These are phyloP conservation scores for Medauroidea extradentata DNA, from an alignment of 1,140 invertebrate species.

Conservation along the genomic window DNA sequence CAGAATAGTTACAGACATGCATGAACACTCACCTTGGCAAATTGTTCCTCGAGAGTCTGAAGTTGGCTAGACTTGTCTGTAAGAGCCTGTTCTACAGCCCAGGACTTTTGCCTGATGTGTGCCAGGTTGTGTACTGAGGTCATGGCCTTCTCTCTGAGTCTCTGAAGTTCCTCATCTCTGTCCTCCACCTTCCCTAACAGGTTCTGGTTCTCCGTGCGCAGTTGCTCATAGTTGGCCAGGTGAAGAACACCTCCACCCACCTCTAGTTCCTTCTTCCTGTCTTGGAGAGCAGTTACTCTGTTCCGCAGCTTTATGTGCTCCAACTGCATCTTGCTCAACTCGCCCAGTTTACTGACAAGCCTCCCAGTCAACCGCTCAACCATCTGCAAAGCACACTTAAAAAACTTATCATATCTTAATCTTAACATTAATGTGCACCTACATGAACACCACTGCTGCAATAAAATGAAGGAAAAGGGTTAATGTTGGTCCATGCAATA, in stretches of 20 bases:
- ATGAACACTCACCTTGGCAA: background rate
- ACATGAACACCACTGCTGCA: too few species aligned
- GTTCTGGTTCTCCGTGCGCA: constrained; percentile 13
- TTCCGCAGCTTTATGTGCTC: constrained; percentile 7
- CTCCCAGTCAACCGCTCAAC: constrained; percentile 1
- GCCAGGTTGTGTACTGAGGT: constrained; percentile 33
- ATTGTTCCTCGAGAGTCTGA: background rate
- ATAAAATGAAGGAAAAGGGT: too few species aligned
- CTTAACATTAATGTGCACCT: too few species aligned
- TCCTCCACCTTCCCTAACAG: constrained; percentile 32
- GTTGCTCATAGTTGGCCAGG: constrained; percentile 9
- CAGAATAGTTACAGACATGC: too few species aligned
- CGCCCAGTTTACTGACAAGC: background rate
- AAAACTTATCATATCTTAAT: too few species aligned
- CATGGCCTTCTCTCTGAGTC: constrained; percentile 27
- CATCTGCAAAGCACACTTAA: constrained; percentile 30
- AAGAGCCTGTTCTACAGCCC: constrained; percentile 8
- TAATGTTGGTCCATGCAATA: too few species aligned
- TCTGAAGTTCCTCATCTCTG: constrained; percentile 32
- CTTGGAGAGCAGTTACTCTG: background rate
- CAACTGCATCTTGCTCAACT: background rate
- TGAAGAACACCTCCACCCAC: background rate
- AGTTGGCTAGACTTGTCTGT: background rate
- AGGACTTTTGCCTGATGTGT: constrained; percentile 35
- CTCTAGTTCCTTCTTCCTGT: background rate